phyloP scores from a whole-genome alignment of 2,888 invertebrate species.

The Bedellia somnulentella region DNA sequence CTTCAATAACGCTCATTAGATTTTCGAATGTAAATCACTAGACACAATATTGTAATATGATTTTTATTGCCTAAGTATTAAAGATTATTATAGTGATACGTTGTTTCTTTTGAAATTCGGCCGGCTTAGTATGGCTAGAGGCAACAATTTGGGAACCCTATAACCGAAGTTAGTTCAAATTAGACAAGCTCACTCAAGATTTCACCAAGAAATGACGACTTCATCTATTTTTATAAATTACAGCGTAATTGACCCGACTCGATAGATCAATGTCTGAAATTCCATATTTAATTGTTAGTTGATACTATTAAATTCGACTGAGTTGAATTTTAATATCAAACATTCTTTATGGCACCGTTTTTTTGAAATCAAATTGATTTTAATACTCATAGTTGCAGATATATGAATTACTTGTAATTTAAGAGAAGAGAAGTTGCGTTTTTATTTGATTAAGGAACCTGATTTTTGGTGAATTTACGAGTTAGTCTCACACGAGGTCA shows the following conservation, averaged over 20 bases:
- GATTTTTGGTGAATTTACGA: no score
- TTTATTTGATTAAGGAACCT: no score
- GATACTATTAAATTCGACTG: no score
- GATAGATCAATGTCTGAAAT: no score
- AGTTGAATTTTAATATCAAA: no score
- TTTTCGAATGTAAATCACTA: slow-evolving; percentile 43
- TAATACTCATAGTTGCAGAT: no score
- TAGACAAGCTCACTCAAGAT: slow-evolving; percentile 36
- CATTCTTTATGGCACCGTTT: no score
- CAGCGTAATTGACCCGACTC: slow-evolving; percentile 18
- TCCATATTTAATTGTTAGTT: no score
- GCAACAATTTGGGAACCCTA: slow-evolving; percentile 29
- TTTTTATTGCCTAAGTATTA: slow-evolving; percentile 11
- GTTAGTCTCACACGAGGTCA: no score
- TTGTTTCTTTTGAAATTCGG: slow-evolving; percentile 31
- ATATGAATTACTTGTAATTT: no score
- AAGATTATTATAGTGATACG: slow-evolving; percentile 11
- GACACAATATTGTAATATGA: slow-evolving; percentile 10
- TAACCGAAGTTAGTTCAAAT: slow-evolving; percentile 39
- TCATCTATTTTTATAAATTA: slow-evolving; percentile 30
- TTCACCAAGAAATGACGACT: slow-evolving; percentile 31
- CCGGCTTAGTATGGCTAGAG: slow-evolving; percentile 38
- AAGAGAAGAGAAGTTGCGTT: no score
- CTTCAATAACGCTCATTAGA: slow-evolving; percentile 54
- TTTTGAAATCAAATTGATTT: no score